Base-by-base conservation (phyloP, 2,888 invertebrate species). In the Ellobium chinense region DNA sequence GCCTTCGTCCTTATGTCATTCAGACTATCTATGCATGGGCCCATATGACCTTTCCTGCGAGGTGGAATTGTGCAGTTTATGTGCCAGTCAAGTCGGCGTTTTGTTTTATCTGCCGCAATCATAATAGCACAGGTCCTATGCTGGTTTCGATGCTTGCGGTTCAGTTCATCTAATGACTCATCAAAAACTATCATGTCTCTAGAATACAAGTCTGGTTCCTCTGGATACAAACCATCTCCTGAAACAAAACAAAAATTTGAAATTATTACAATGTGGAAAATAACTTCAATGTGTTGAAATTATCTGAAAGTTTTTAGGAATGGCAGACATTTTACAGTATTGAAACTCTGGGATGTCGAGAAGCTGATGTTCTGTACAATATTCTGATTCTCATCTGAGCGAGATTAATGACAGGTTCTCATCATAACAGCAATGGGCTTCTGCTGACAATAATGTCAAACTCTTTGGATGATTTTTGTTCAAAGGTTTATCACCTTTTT, bases 211-310 rank as follows among this genome's bases (percentile, higher is more conserved):
- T 79, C 79, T 37, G n/a, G 24, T 1, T 37, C 18, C 9, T 79
- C 39, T 14, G 79, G 73, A 39, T 79, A 79, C 4, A 79, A 69
- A 29, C 73, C 79, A 58, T 79, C 79, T 9, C 79, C 79, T 79
- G 56, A 36, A 7, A 46, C 46, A 46, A 46, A 46, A 46, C 18
- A 18, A 46, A 46, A 46, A 46, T 46, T 12, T 18, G 9, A 46
- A 18, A 12, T 46, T 18, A 46, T 7, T 12, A 46, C 46, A 46
- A 18, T 46, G 46, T 12, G 18, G 46, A 46, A 46, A n/a, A n/a
- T n/a, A n/a, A n/a, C n/a, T n/a, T n/a, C n/a, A n/a, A n/a, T n/a
- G n/a, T n/a, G n/a, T n/a, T n/a, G n/a, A n/a, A n/a, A n/a, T n/a
- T n/a, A n/a, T n/a, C n/a, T n/a, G n/a, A n/a, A n/a, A n/a, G n/a